phyloP scores from a whole-genome alignment of 2,888 invertebrate species.

The Nebria salina region DNA sequence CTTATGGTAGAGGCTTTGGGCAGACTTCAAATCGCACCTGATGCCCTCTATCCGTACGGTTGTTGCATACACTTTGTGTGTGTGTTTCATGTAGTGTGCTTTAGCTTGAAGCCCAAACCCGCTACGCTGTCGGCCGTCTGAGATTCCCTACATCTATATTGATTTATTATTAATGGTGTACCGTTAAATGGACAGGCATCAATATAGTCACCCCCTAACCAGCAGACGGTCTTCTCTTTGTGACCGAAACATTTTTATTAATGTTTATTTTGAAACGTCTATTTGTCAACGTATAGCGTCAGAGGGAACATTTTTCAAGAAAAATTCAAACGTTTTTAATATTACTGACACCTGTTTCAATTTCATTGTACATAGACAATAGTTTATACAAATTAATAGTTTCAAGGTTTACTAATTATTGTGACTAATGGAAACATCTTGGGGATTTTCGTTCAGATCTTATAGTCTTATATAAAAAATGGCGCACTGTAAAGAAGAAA shows the following conservation, averaged over 20 bases:
- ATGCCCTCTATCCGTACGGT: slow-evolving; percentile 24
- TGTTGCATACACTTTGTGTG: slow-evolving; percentile 42
- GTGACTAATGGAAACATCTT: background rate
- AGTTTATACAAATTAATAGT: too few species aligned
- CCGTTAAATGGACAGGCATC: slow-evolving; percentile 54
- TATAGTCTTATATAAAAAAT: background rate
- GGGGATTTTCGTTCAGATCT: background rate
- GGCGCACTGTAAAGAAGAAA: background rate
- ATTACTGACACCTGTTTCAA: background rate
- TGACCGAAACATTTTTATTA: slow-evolving; percentile 32
- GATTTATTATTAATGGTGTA: slow-evolving; percentile 61
- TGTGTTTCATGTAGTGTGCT: slow-evolving; percentile 4
- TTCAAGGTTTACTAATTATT: background rate
- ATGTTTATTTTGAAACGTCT: slow-evolving; percentile 39
- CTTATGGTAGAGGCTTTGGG: slow-evolving; percentile 44
- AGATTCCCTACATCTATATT: slow-evolving; percentile 49
- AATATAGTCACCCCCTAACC: slow-evolving; percentile 36
- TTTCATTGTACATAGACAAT: background rate
- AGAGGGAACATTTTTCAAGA: slow-evolving; percentile 21
- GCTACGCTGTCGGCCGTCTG: background rate
- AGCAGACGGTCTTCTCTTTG: slow-evolving; percentile 2
- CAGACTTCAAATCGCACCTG: slow-evolving; percentile 34
- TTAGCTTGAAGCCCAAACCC: background rate
- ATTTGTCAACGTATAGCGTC: slow-evolving; percentile 30
- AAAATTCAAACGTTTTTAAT: slow-evolving; percentile 7